phyloP scores from a whole-genome alignment of 1,140 invertebrate species.

The Acromyrmex heyeri region DNA sequence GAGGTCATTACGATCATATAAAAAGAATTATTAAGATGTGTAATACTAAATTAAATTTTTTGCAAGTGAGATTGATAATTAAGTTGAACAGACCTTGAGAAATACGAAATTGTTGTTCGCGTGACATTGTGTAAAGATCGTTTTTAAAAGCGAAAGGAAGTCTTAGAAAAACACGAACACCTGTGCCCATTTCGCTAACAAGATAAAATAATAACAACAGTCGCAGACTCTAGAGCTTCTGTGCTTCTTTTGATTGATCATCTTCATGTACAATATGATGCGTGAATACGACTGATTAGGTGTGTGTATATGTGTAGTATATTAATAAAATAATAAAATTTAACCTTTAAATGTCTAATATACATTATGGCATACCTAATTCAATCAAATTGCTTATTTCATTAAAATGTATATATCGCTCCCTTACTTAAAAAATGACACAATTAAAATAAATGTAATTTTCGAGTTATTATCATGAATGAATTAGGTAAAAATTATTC shows the following conservation, averaged over 20 bases:
- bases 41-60: not conserved
- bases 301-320: not conserved
- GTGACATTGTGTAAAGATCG: constrained; percentile 52
- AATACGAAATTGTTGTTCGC: constrained; percentile 37
- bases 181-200: constrained; percentile 68
- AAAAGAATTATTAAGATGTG: not conserved
- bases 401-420: no score
- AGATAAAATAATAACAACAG: constrained; percentile 70
- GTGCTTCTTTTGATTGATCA: constrained; percentile 17
- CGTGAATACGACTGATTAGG: no score
- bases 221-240: constrained; percentile 18
- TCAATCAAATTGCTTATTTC: no score
- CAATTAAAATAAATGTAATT: no score
- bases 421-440: no score
- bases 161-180: constrained; percentile 56
- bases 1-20: no score
- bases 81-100: constrained; percentile 18
- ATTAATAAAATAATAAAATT: constrained; percentile 18
- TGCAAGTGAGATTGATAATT: not conserved
- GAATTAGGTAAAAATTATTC: no score
- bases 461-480: no score
- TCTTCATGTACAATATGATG: not conserved
- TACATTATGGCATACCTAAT: no score
- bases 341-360: no score
- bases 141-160: constrained; percentile 72